Conservation (phyloP, 1,140 invertebrate species). For the Schlechtendalia chinensis region DNA sequence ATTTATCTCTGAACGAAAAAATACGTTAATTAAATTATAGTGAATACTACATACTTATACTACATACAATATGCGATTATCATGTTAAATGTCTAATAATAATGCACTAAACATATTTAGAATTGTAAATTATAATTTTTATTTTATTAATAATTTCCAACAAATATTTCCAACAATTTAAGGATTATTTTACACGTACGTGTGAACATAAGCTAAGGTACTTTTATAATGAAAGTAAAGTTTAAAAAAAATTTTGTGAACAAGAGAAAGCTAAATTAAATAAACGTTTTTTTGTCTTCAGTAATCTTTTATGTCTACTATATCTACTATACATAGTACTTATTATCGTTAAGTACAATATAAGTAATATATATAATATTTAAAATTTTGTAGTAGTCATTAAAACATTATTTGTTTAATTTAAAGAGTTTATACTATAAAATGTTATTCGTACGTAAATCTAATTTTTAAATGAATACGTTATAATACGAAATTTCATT, state of each 20-base stretch:
- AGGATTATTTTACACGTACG: background rate
- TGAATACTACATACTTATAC: background rate
- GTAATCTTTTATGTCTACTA: background rate
- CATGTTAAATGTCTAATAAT: background rate
- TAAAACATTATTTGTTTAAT: no score
- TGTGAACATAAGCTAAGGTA: background rate
- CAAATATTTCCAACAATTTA: background rate
- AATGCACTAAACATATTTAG: background rate
- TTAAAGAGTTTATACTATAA: no score
- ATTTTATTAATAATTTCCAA: background rate
- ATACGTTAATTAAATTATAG: background rate
- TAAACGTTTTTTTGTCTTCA: slow-evolving; percentile 1
- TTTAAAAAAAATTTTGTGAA: background rate
- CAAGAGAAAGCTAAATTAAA: slow-evolving; percentile 24
- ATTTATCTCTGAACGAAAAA: background rate
- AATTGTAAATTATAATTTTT: background rate
- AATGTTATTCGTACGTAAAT: no score
- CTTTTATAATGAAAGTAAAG: slow-evolving; percentile 14
- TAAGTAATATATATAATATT: background rate
- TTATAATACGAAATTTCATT: no score
- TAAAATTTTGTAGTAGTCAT: no score
- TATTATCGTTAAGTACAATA: no score
- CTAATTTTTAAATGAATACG: no score
- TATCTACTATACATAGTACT: background rate
- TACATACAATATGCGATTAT: background rate